These are phyloP conservation scores for Ophonus ardosiacus DNA, from an alignment of 2,888 invertebrate species.

Conservation along the genomic window DNA sequence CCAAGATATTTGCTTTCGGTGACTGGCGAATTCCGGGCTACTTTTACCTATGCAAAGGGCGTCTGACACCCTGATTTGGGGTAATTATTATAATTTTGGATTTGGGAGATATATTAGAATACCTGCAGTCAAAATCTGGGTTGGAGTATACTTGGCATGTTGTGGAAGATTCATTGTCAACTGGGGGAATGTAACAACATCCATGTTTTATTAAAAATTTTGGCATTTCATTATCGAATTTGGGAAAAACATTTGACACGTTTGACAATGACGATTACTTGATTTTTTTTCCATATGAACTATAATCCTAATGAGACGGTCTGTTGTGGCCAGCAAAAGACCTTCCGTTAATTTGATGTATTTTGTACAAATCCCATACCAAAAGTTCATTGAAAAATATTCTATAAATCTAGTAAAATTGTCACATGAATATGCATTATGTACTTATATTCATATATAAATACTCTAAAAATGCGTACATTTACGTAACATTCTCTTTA, in stretches of 20 bases:
- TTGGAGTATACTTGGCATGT: constrained; percentile 53
- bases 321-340: too few relatives aligned
- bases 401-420: too few relatives aligned
- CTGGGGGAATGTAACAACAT: constrained; percentile 48
- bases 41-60: constrained; percentile 53
- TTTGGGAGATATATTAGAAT: not conserved
- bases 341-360: too few relatives aligned
- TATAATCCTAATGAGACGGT: too few relatives aligned
- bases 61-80: constrained; percentile 42
- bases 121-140: constrained; percentile 41
- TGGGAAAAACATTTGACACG: not conserved
- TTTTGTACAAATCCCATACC: too few relatives aligned
- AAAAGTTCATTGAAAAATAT: too few relatives aligned
- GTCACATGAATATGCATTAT: too few relatives aligned
- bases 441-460: too few relatives aligned
- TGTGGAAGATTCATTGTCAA: constrained; percentile 28
- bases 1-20: constrained; percentile 23
- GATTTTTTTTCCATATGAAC: too few relatives aligned
- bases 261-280: not conserved
- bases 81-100: not conserved
- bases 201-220: constrained; percentile 59
- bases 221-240: constrained; percentile 45
- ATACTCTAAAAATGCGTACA: too few relatives aligned
- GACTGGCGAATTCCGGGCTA: constrained; percentile 44
- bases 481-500: too few relatives aligned